Conservation (phyloP, 1,140 invertebrate genomes). For the Antheraea mylitta region DNA sequence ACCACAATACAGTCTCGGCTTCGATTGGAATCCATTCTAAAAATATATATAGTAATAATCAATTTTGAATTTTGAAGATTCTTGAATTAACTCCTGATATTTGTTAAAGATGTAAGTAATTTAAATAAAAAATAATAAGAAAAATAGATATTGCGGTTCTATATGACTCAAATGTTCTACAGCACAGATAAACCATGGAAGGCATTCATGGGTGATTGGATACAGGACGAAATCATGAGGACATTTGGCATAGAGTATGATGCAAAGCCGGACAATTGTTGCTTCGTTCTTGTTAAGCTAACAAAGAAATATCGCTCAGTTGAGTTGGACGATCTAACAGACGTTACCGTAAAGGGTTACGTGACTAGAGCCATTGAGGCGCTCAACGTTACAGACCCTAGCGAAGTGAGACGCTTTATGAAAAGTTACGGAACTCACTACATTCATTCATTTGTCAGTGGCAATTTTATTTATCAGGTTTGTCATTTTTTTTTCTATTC, state of each 20-base stretch:
- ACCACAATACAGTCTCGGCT: too few species aligned
- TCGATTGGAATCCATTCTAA: too few species aligned
- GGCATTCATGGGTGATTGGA: slow-evolving; percentile 87
- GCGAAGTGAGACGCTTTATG: slow-evolving; percentile 84
- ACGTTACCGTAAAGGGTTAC: slow-evolving; percentile 79
- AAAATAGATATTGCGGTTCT: too few species aligned
- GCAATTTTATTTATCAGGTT: slow-evolving; percentile 89
- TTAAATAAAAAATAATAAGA: too few species aligned
- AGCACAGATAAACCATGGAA: slow-evolving; percentile 86
- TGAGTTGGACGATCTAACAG: slow-evolving; percentile 74
- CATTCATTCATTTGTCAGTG: slow-evolving; percentile 86
- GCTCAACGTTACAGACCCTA: slow-evolving; percentile 81
- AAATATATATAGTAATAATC: too few species aligned
- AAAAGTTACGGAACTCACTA: slow-evolving; percentile 88
- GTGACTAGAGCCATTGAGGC: slow-evolving; percentile 81
- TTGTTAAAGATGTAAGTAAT: too few species aligned
- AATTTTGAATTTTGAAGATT: too few species aligned
- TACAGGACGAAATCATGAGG: slow-evolving; percentile 79
- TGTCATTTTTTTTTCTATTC: slow-evolving; percentile 11
- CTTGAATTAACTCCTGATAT: too few species aligned
- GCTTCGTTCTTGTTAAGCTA: slow-evolving; percentile 85
- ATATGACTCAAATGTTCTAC: slow-evolving; percentile 26
- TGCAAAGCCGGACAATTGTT: slow-evolving; percentile 82
- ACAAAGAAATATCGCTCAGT: slow-evolving; percentile 81
- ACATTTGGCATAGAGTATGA: slow-evolving; percentile 86